Evolutionary conservation across 1,140 invertebrate species (phyloP), one percentile per base, ranked within the genome.

Genomic region (Drusus annulatus): DNA sequence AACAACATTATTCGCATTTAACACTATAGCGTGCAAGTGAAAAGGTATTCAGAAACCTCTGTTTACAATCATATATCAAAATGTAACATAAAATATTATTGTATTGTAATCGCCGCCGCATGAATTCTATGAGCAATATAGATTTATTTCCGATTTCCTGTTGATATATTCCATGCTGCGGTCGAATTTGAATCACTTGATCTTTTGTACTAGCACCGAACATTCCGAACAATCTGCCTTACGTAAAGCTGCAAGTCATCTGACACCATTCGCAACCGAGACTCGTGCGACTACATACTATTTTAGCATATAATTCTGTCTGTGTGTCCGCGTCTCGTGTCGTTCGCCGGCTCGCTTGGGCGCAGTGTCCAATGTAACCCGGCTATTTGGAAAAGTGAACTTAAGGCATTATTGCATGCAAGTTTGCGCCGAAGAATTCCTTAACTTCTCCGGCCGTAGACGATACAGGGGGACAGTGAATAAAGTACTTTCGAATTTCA

Each of bases 201-300:
- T 56, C 54, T 56, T 56, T 17, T 56, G 54, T 56, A n/a, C 23
- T 13, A 23, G 23, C 17, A 16, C 60, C 13, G 60, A 19, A 63
- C 15, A 28, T 8, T 25, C 6, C 28, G 60, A 21, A 63, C 15
- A 56, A 56, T 21, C 19, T 56, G 5, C 25, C 3, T 65, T 65
- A 65, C 25, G 62, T 25, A 65, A 65, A 65, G 62, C 25, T 31
- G 62, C 62, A 28, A 25, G 62, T 65, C 62, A 65, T 15, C 28
- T 65, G 62, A 65, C 62, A 25, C 62, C 62, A 25, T 65, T 65
- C 28, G 62, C 62, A 65, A 65, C 36, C 62, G 17, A 65, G 25
- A 65, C 62, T 65, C 62, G 62, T 65, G 62, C 62, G 36, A 13
- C 36, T 45, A 45, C 36, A 45, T 45, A 65, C 31, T 25, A n/a